Percentiles rank a stretch among this genome's conserved stretches.
phyloP scores from a whole-genome alignment of 2,888 invertebrate species.

The Phoenoteleia sp. region DNA sequence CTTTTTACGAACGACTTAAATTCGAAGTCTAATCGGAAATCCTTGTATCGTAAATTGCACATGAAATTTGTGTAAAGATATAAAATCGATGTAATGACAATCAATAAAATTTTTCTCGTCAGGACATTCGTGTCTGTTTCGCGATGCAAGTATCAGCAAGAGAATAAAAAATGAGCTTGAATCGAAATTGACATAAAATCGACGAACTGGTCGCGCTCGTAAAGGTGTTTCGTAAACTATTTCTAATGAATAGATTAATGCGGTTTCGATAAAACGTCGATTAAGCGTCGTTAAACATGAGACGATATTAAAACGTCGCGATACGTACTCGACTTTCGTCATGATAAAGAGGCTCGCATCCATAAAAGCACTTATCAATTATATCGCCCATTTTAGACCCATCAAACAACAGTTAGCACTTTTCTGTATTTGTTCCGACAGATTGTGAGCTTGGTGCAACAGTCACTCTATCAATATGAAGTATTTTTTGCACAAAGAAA shows the following conservation, averaged over 20 bases:
- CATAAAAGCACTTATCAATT: slow-evolving; percentile 28
- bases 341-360: slow-evolving; percentile 10
- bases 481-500: slow-evolving; percentile 15
- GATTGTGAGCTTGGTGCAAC: slow-evolving; percentile 19
- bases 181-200: too few relatives aligned
- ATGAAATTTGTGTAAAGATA: too few relatives aligned
- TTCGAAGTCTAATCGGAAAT: too few relatives aligned
- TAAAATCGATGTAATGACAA: too few relatives aligned
- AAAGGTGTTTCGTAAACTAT: background rate
- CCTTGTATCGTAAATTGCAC: too few relatives aligned
- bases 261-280: background rate
- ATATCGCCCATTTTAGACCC: slow-evolving; percentile 3
- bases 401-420: slow-evolving; percentile 47
- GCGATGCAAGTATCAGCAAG: too few relatives aligned
- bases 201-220: too few relatives aligned
- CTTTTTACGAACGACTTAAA: too few relatives aligned
- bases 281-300: slow-evolving; percentile 3
- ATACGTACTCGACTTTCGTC: slow-evolving; percentile 13
- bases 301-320: background rate
- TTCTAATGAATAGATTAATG: slow-evolving; percentile 1
- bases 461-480: slow-evolving; percentile 35
- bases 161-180: too few relatives aligned
- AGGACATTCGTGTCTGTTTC: too few relatives aligned
- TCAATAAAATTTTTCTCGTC: too few relatives aligned
- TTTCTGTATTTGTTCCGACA: slow-evolving; percentile 29